Conservation (phyloP, 2,113 vertebrate species). For the Daubentonia madagascariensis region DNA sequence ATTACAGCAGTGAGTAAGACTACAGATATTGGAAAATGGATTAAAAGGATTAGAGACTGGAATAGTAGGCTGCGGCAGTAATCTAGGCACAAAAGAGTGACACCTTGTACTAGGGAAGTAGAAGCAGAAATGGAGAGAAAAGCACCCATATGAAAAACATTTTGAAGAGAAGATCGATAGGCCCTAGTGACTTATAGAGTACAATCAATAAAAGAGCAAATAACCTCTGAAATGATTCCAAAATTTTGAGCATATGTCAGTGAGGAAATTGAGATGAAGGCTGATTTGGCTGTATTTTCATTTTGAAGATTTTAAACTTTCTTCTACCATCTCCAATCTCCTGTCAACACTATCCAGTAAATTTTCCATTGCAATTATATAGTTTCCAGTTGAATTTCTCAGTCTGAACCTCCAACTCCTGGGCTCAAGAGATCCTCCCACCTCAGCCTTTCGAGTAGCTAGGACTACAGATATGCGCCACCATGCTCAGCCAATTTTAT, state of each 20-base stretch:
- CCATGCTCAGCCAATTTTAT: too few relatives aligned
- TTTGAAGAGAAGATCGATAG: not conserved
- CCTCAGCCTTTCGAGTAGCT: too few relatives aligned
- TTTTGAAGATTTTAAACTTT: not conserved
- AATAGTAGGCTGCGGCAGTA: not conserved
- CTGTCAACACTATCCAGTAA: not conserved
- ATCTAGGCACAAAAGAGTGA: not conserved
- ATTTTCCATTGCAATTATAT: not conserved
- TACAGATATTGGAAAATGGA: not conserved
- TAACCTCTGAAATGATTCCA: not conserved
- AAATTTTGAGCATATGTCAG: not conserved
- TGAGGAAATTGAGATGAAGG: slow-evolving; percentile 8
- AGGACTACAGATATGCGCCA: too few relatives aligned
- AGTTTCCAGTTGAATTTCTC: not conserved
- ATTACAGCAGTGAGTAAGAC: not conserved
- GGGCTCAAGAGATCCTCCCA: too few relatives aligned
- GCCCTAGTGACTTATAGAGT: not conserved
- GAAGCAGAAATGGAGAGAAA: not conserved
- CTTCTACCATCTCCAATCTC: not conserved
- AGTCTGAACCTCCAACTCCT: too few relatives aligned
- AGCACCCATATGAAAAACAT: not conserved
- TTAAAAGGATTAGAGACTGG: not conserved
- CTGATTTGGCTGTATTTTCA: not conserved
- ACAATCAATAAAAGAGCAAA: not conserved
- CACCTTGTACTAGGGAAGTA: not conserved